Conservation (phyloP, 2,113 vertebrate species). For the Arenaria interpres region DNA sequence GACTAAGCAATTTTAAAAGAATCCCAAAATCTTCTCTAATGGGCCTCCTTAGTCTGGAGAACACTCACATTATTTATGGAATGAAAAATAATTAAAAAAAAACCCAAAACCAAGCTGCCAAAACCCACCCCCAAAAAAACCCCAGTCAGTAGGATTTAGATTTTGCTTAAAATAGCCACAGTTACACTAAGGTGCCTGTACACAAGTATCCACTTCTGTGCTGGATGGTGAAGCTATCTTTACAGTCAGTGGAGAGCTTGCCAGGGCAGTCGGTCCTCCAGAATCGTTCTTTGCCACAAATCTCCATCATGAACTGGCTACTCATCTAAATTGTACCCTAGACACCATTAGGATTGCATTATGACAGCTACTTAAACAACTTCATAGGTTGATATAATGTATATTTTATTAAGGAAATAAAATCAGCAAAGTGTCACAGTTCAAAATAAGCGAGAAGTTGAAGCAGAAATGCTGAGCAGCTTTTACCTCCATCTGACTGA, state of each 20-base stretch:
- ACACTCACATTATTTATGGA: background rate
- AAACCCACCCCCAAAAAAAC: accelerated
- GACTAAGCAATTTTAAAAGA: background rate
- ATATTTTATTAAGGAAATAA: background rate
- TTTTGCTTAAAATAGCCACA: background rate
- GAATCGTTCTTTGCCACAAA: accelerated
- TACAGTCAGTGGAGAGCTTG: background rate
- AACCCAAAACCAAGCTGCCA: background rate
- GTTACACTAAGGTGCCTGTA: background rate
- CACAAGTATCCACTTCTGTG: background rate
- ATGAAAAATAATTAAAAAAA: background rate
- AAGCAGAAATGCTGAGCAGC: background rate
- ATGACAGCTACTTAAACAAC: background rate
- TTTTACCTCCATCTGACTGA: background rate
- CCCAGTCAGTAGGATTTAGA: background rate
- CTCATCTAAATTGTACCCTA: background rate
- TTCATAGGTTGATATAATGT: background rate
- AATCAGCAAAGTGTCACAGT: accelerated
- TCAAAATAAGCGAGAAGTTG: background rate
- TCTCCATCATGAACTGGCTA: accelerated
- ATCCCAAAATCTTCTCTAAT: background rate
- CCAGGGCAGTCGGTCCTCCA: accelerated
- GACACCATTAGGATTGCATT: background rate
- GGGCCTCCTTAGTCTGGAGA: background rate
- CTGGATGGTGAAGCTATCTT: background rate